phyloP scores from a whole-genome alignment of 2,797 vertebrate genomes.

The Poecilia velifera region DNA sequence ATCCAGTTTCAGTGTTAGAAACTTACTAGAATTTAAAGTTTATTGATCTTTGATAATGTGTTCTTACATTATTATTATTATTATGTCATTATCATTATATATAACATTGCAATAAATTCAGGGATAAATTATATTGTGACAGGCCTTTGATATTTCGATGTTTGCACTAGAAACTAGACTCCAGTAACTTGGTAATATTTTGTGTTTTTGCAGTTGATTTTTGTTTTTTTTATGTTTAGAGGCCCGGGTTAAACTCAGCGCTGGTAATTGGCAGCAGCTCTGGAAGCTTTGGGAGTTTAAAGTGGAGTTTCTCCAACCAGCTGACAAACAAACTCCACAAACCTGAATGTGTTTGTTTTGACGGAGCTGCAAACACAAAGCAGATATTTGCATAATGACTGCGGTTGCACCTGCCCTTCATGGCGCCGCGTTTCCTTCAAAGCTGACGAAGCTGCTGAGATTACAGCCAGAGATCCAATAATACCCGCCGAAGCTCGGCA shows the following conservation, averaged over 20 bases:
- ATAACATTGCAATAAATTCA: no score
- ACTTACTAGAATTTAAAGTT: no score
- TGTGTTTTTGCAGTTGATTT: conserved; percentile 14
- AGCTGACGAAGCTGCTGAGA: conserved; percentile 43
- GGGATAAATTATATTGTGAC: no score
- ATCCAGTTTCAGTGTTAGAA: no score
- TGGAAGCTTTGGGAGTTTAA: conserved; percentile 37
- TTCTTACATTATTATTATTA: no score
- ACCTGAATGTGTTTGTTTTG: conserved; percentile 59
- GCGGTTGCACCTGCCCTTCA: conserved; percentile 66
- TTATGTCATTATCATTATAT: no score
- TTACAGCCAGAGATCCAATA: conserved; percentile 34
- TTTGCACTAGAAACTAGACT: no score
- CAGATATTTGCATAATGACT: conserved; percentile 74
- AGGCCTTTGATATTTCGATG: no score
- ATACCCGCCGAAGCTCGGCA: background rate
- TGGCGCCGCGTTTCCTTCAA: conserved; percentile 40
- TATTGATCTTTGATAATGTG: no score
- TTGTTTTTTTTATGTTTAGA: conserved; percentile 48
- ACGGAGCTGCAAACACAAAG: conserved; percentile 58
- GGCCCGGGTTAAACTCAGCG: conserved; percentile 41
- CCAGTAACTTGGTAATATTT: no score
- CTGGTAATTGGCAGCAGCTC: conserved; percentile 57
- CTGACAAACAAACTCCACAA: conserved; percentile 40
- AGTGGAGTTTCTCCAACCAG: conserved; percentile 33